These are phyloP conservation scores for Neelides sp. DNA, from an alignment of 1,140 invertebrate genomes.

Conservation along the genomic window DNA sequence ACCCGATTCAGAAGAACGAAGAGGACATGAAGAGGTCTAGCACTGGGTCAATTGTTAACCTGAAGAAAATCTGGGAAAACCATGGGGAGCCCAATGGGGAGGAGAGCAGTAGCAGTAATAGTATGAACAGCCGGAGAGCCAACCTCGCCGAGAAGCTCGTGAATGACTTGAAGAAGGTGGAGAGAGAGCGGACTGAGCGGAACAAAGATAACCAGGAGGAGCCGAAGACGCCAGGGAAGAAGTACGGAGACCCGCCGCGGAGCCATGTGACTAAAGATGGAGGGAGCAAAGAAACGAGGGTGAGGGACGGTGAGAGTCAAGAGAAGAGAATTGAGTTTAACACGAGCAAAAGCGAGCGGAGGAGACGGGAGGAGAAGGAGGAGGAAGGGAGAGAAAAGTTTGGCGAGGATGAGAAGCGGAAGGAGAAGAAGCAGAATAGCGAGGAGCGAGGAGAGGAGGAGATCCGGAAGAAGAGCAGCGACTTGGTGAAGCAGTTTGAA, in stretches of 20 bases:
- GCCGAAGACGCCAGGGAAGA: too few species aligned
- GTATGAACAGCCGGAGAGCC: conserved; percentile 30
- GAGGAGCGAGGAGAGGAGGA: background rate
- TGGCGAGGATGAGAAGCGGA: conserved; percentile 2
- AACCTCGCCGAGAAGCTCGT: too few species aligned
- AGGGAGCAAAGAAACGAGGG: too few species aligned
- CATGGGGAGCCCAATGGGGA: too few species aligned
- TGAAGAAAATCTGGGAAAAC: conserved; percentile 88
- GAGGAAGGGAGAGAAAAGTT: conserved; percentile 40
- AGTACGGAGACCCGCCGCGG: too few species aligned
- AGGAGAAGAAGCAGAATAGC: conserved; percentile 35
- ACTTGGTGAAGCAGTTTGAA: background rate
- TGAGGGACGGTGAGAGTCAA: too few species aligned
- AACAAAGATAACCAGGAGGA: too few species aligned
- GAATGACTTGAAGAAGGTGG: too few species aligned
- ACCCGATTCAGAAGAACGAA: conserved; percentile 12
- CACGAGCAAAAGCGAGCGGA: conserved; percentile 36
- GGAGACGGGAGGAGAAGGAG: conserved; percentile 30
- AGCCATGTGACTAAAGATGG: too few species aligned
- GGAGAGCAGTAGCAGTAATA: too few species aligned
- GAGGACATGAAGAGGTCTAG: conserved; percentile 63
- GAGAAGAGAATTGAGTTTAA: too few species aligned
- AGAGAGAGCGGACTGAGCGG: too few species aligned
- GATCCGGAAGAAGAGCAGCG: background rate
- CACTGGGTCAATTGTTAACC: conserved; percentile 79